Evolutionary conservation across 2,113 vertebrate species (phyloP), one percentile per base, ranked within the genome.

Genomic region (Plecturocebus donacophilus): DNA sequence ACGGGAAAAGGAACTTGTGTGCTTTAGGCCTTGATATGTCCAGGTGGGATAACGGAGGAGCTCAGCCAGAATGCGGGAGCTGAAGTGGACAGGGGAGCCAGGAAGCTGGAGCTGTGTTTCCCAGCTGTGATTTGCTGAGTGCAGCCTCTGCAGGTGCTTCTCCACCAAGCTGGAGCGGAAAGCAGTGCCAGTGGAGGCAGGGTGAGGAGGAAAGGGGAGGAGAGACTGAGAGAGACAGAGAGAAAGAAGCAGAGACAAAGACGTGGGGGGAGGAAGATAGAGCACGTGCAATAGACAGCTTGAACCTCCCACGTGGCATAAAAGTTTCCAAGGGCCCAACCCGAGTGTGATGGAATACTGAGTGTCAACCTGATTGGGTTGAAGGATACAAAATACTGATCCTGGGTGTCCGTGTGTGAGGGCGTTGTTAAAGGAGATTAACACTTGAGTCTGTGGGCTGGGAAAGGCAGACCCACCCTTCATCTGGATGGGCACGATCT

Each of bases 31-130:
- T 38, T 17, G 17, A 52, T 10, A 27, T 14, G 8, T 25, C 27
- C 30, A 52, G 0, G 8, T 81, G 30, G 42, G 13, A 42, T 32
- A 32, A 35, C 40, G 52, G 21, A 13, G 25, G 12, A 3, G n/a
- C 12, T 49, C 1, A 8, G 27, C 0, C 23, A 2, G 20, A 32
- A 16, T 11, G 4, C 4, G 61, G 35, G 61, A 17, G 6, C 3
- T 38, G 16, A 16, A 6, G 13, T 25, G 9, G 13, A 8, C 10
- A 8, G 6, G 6, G 0, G 1, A n/a, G 17, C 38, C 47, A 6
- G 27, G 81, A 52, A 14, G 23, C 54, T 12, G 2, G 16, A 56
- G 21, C 20, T 35, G 4, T 30, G 30, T 40, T 75, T 49, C 13
- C 23, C 3, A 40, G 21, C 45, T 85, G 42, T 8, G 40, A 38